Conservation (phyloP, 2,797 vertebrate genomes). For the Bovichtus variegatus region DNA sequence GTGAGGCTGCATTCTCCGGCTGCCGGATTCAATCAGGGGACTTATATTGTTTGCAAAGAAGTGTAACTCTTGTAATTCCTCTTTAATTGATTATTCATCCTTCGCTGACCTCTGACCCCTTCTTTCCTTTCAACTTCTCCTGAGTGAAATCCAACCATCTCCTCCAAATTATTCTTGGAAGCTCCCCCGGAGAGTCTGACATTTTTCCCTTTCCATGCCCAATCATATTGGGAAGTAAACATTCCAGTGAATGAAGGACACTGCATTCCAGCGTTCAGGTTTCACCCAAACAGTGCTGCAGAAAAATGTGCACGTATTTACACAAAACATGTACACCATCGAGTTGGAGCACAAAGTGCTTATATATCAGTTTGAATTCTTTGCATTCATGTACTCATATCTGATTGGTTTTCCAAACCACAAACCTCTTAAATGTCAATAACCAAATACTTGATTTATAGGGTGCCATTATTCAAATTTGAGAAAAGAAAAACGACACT, state of each 20-base stretch:
- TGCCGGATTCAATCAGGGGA: conserved; percentile 67
- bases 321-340: conserved; percentile 5
- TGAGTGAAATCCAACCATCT: conserved; percentile 77
- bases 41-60: conserved; percentile 72
- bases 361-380: background rate
- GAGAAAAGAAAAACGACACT: too few species aligned
- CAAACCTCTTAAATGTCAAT: background rate
- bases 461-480: background rate
- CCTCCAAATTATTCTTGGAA: conserved; percentile 80
- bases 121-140: conserved; percentile 69
- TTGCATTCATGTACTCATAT: background rate
- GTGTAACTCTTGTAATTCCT: conserved; percentile 74
- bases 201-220: conserved; percentile 69
- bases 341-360: background rate
- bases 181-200: conserved; percentile 76
- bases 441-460: background rate
- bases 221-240: conserved; percentile 70
- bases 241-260: conserved; percentile 55
- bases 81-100: conserved; percentile 80
- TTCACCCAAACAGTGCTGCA: conserved; percentile 41
- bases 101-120: conserved; percentile 63
- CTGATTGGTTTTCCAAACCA: background rate
- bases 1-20: conserved; percentile 41
- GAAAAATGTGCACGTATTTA: conserved; percentile 11
- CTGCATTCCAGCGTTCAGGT: conserved; percentile 56